phyloP scores from a whole-genome alignment of 2,113 vertebrate genomes.

The Leuciscus idus region DNA sequence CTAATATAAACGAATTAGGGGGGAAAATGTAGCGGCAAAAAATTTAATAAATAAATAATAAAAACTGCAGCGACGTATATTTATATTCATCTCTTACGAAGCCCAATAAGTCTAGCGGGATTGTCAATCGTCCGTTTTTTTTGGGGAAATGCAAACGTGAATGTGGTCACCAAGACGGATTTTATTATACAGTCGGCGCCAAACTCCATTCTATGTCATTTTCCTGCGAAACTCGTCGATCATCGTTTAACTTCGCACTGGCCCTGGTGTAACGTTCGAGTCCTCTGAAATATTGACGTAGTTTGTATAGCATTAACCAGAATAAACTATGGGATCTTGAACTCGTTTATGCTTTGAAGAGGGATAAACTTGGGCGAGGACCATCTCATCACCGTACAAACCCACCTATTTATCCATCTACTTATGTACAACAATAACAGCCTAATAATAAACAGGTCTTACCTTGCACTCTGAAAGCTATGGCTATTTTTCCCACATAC shows the following conservation, averaged over 20 bases:
- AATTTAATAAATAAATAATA: background rate
- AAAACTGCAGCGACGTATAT: background rate
- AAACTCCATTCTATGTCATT: constrained; percentile 76
- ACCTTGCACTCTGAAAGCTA: constrained; percentile 98
- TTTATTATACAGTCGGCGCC: constrained; percentile 83
- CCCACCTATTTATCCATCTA: background rate
- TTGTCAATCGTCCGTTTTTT: constrained; percentile 13
- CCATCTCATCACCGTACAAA: background rate
- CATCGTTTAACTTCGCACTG: constrained; percentile 80
- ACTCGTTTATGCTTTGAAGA: constrained; percentile 21
- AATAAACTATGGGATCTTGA: constrained; percentile 35
- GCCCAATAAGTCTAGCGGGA: background rate
- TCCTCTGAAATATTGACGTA: constrained; percentile 51
- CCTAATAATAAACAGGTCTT: constrained; percentile 59
- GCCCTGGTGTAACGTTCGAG: constrained; percentile 56
- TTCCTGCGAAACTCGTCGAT: constrained; percentile 68
- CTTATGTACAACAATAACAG: constrained; percentile 12
- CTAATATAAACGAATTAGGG: constrained; percentile 6
- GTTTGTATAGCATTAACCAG: constrained; percentile 47
- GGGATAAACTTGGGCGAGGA: constrained; percentile 32
- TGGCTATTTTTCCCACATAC: constrained; percentile 94
- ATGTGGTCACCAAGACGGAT: constrained; percentile 69
- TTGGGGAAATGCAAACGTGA: background rate
- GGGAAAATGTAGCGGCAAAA: background rate
- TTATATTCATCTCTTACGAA: background rate